Evolutionary conservation across 1,140 invertebrate species (phyloP).

Genomic region (Orussus abietinus): DNA sequence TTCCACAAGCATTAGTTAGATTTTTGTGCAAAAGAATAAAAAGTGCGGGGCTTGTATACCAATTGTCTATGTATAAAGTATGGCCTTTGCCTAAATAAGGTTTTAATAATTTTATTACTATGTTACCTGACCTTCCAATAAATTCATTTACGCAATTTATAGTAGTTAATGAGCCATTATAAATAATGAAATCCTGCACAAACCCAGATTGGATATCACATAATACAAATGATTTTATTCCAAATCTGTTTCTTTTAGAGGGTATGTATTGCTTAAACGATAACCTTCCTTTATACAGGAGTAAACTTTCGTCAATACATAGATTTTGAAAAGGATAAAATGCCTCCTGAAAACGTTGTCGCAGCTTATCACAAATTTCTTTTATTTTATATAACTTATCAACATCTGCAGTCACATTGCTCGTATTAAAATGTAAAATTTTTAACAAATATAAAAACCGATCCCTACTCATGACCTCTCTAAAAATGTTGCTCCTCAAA

Average conservation of each 20-base stretch:
- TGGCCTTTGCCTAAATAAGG: too few relatives aligned
- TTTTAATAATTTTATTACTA: slow-evolving; percentile 33
- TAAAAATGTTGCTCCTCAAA: slow-evolving; percentile 15
- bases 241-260: too few relatives aligned
- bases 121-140: slow-evolving; percentile 28
- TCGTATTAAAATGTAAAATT: slow-evolving; percentile 16
- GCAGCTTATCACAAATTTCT: slow-evolving; percentile 11
- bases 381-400: slow-evolving; percentile 5
- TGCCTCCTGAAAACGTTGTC: slow-evolving; percentile 8
- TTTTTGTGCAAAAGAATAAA: slow-evolving; percentile 22
- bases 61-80: too few relatives aligned
- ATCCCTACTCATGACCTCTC: slow-evolving; percentile 12
- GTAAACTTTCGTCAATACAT: slow-evolving; percentile 31
- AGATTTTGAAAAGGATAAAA: slow-evolving; percentile 21
- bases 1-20: slow-evolving; percentile 31
- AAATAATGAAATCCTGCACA: slow-evolving; percentile 32
- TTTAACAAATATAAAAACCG: slow-evolving; percentile 14
- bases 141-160: slow-evolving; percentile 11
- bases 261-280: too few relatives aligned
- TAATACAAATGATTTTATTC: slow-evolving; percentile 30
- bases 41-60: slow-evolving; percentile 35
- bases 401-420: background rate
- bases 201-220: slow-evolving; percentile 31
- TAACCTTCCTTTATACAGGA: slow-evolving; percentile 37
- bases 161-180: slow-evolving; percentile 23